These are phyloP conservation scores for Gymnoscopelus braueri DNA, from an alignment of 2,797 vertebrate genomes.

Conservation along the genomic window DNA sequence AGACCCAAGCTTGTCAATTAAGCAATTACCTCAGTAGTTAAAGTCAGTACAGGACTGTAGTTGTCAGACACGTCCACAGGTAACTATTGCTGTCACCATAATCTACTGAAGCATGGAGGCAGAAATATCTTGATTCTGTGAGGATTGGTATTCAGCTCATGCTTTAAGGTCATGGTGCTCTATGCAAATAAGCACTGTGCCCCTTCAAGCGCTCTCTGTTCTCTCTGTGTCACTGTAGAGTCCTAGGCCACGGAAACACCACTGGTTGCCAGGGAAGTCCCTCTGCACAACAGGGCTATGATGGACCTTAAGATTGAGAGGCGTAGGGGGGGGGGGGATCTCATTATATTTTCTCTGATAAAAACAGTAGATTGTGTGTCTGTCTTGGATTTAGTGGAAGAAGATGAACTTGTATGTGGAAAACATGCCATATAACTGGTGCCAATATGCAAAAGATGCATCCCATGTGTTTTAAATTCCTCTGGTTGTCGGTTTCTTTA, in stretches of 20 bases:
- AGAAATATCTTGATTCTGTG: constrained; percentile 24
- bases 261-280: constrained; percentile 81
- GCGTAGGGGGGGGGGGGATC: constrained; percentile 64
- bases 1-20: background rate
- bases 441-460: constrained; percentile 57
- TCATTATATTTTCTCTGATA: constrained; percentile 76
- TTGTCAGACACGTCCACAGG: constrained; percentile 36
- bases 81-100: constrained; percentile 23
- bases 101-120: constrained; percentile 9
- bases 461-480: constrained; percentile 47
- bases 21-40: background rate
- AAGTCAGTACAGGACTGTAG: background rate
- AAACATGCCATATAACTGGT: constrained; percentile 68
- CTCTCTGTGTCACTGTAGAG: constrained; percentile 68
- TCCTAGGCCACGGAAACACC: constrained; percentile 70
- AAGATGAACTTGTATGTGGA: constrained; percentile 61
- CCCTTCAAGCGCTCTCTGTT: constrained; percentile 84
- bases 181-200: constrained; percentile 76
- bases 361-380: constrained; percentile 78
- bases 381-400: constrained; percentile 40
- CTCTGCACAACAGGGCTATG: constrained; percentile 73
- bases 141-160: constrained; percentile 67
- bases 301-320: constrained; percentile 52
- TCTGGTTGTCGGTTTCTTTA: constrained; percentile 43
- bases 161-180: constrained; percentile 66